Evolutionary conservation across 2,888 invertebrate species (phyloP).

Genomic region (Scelioninae gen. 2): DNA sequence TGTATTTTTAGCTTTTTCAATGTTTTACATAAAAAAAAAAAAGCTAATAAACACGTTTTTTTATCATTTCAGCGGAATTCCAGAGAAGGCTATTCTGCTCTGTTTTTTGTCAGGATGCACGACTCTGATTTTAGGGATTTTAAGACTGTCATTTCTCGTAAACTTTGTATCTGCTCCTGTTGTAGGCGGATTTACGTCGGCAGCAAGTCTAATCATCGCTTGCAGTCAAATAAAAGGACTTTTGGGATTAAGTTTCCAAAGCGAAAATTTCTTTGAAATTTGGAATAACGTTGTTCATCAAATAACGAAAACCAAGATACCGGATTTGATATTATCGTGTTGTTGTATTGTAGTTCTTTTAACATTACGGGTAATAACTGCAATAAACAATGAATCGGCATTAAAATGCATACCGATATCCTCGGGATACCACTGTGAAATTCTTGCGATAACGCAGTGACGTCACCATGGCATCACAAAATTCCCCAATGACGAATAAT

Average conservation of each 20-base stretch:
- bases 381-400: too few species aligned
- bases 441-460: too few species aligned
- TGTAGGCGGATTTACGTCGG: slow-evolving; percentile 85
- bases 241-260: slow-evolving; percentile 79
- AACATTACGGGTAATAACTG: slow-evolving; percentile 80
- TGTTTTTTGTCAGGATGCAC: slow-evolving; percentile 82
- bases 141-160: slow-evolving; percentile 83
- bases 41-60: neutral
- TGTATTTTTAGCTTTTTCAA: neutral
- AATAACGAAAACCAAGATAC: slow-evolving; percentile 77
- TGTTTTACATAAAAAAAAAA: too few species aligned
- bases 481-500: too few species aligned
- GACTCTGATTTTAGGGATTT: slow-evolving; percentile 80
- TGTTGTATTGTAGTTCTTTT: slow-evolving; percentile 80
- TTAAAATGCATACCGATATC: too few species aligned
- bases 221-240: slow-evolving; percentile 84
- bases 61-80: slow-evolving; percentile 70
- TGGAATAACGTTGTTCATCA: slow-evolving; percentile 78
- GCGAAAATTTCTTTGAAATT: slow-evolving; percentile 80
- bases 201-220: slow-evolving; percentile 85
- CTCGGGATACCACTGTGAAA: too few species aligned
- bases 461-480: too few species aligned
- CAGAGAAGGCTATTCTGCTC: slow-evolving; percentile 80
- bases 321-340: slow-evolving; percentile 80
- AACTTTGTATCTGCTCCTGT: slow-evolving; percentile 86